These are phyloP conservation scores for Hipposideros larvatus DNA, from an alignment of 2,797 vertebrate genomes.

Conservation along the genomic window DNA sequence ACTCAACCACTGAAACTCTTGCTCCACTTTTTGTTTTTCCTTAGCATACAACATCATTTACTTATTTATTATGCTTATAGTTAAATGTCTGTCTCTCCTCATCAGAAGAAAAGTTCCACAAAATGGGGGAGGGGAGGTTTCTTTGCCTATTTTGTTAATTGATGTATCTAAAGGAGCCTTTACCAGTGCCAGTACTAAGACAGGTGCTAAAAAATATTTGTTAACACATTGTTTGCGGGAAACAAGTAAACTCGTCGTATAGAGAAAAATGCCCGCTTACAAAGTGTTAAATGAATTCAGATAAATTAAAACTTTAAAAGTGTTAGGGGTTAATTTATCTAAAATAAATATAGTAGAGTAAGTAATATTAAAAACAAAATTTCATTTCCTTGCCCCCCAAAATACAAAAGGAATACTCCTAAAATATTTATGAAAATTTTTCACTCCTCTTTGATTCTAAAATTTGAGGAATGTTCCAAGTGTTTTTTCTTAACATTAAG, in stretches of 20 bases:
- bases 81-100: not conserved
- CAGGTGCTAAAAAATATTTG: not conserved
- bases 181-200: not conserved
- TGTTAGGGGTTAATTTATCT: not conserved
- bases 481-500: slow-evolving; percentile 5
- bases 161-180: not conserved
- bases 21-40: not conserved
- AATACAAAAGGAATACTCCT: not conserved
- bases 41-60: not conserved
- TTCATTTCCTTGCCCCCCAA: not conserved
- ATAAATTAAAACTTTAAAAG: not conserved
- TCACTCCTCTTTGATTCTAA: not conserved
- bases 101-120: not conserved
- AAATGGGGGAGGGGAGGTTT: not conserved
- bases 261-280: too few relatives aligned
- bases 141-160: not conserved
- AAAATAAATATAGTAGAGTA: not conserved
- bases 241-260: too few relatives aligned
- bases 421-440: not conserved
- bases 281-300: not conserved
- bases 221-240: not conserved
- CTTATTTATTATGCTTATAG: not conserved
- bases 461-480: not conserved
- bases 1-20: not conserved
- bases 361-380: slow-evolving; percentile 19